Conservation (phyloP, 2,113 vertebrate genomes). For the Noctilio leporinus region DNA sequence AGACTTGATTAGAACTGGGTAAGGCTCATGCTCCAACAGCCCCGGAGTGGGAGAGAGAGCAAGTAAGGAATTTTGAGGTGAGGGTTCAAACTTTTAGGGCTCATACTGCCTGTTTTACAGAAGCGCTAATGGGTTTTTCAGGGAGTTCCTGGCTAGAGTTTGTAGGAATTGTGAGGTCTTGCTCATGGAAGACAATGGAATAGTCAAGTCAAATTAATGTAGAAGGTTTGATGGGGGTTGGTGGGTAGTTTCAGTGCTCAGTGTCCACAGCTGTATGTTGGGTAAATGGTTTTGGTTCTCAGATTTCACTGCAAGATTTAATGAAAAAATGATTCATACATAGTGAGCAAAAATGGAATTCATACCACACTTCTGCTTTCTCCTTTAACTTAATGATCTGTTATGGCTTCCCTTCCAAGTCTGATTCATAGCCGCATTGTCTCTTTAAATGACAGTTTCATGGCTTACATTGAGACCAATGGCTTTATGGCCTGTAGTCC, state of each 20-base stretch:
- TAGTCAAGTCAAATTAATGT: neutral
- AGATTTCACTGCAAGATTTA: neutral
- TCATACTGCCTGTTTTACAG: neutral
- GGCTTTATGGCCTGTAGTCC: neutral
- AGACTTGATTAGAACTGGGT: neutral
- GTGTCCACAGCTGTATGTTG: neutral
- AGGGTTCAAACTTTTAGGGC: neutral
- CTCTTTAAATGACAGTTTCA: neutral
- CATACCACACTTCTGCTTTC: neutral
- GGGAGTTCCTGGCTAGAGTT: neutral
- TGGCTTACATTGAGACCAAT: neutral
- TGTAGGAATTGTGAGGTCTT: neutral
- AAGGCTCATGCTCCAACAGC: neutral
- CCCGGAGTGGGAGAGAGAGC: neutral
- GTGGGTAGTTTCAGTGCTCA: neutral
- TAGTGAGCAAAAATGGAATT: neutral
- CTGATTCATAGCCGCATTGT: neutral
- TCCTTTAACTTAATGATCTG: neutral
- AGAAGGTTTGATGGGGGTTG: neutral
- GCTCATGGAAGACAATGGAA: neutral
- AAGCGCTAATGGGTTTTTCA: neutral
- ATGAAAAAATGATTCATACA: neutral
- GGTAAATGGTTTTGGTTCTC: neutral
- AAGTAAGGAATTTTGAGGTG: neutral
- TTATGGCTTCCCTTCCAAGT: neutral